These are phyloP conservation scores for Sebastes elongatus DNA, from an alignment of 2,797 vertebrate genomes.

Conservation along the genomic window DNA sequence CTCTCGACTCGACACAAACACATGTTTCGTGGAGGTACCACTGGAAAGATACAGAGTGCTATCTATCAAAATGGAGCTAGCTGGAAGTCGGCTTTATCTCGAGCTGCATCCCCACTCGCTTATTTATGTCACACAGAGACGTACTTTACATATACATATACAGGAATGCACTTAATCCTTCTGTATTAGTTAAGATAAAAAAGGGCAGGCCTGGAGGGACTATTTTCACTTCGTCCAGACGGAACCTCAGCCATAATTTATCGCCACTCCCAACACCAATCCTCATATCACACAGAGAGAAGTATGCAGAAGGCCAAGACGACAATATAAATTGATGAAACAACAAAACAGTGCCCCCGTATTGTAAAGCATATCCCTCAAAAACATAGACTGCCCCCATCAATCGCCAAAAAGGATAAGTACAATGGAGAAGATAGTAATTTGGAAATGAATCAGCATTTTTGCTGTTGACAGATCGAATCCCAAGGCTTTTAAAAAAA, in stretches of 20 bases:
- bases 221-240: constrained; percentile 50
- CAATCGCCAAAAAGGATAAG: constrained; percentile 35
- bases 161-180: constrained; percentile 7
- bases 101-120: constrained; percentile 37
- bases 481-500: constrained; percentile 38
- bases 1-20: constrained; percentile 74
- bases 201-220: constrained; percentile 5
- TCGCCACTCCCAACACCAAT: constrained; percentile 42
- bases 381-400: constrained; percentile 48
- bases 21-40: constrained; percentile 65
- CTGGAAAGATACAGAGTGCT: constrained; percentile 59
- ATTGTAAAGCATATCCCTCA: constrained; percentile 45
- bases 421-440: constrained; percentile 42
- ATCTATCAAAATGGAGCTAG: constrained; percentile 69
- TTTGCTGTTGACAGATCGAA: constrained; percentile 46
- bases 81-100: constrained; percentile 58
- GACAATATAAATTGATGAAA: constrained; percentile 65
- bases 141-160: constrained; percentile 20
- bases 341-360: constrained; percentile 36
- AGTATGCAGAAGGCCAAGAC: constrained; percentile 42
- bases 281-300: constrained; percentile 40
- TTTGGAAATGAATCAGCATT: constrained; percentile 71
- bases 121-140: constrained; percentile 43
- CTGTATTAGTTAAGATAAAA: constrained; percentile 44
- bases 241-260: constrained; percentile 54